Conservation (phyloP, 2,888 invertebrate species). For the Lottia gigantea region DNA sequence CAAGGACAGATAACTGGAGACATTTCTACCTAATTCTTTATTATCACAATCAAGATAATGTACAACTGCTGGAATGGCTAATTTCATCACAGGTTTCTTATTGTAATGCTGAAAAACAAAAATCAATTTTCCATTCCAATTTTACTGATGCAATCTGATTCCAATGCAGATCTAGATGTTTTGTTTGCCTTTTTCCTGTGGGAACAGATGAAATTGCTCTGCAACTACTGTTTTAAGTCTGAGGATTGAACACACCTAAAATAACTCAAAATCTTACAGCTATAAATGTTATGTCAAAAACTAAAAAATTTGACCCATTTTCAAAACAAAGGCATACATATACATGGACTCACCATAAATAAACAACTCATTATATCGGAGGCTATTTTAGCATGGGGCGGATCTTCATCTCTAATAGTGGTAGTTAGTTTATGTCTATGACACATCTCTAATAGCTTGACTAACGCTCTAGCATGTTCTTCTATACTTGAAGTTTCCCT, state of each 20-base stretch:
- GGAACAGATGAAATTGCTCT: no score
- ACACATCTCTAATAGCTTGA: conserved; percentile 87
- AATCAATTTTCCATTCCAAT: background rate
- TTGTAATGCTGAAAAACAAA: conserved; percentile 74
- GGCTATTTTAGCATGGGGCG: conserved; percentile 95
- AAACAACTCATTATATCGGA: conserved; percentile 94
- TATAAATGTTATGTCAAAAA: no score
- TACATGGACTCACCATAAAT: conserved; percentile 80
- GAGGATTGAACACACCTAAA: no score
- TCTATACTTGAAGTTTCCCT: conserved; percentile 88
- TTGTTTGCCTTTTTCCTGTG: no score
- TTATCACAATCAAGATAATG: conserved; percentile 92
- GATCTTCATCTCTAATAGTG: conserved; percentile 81
- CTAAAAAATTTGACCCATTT: no score
- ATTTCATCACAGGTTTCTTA: conserved; percentile 81
- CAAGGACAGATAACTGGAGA: conserved; percentile 90
- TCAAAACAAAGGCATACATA: conserved; percentile 13
- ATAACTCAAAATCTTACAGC: background rate
- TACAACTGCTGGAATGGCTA: conserved; percentile 89
- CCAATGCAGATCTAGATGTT: no score
- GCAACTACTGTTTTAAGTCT: no score
- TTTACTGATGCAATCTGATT: no score
- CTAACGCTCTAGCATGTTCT: conserved; percentile 84
- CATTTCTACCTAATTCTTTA: conserved; percentile 86
- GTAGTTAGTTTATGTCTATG: conserved; percentile 89